Evolutionary conservation across 2,888 invertebrate genomes (phyloP).

Genomic region (Lycocerus yunnanus): DNA sequence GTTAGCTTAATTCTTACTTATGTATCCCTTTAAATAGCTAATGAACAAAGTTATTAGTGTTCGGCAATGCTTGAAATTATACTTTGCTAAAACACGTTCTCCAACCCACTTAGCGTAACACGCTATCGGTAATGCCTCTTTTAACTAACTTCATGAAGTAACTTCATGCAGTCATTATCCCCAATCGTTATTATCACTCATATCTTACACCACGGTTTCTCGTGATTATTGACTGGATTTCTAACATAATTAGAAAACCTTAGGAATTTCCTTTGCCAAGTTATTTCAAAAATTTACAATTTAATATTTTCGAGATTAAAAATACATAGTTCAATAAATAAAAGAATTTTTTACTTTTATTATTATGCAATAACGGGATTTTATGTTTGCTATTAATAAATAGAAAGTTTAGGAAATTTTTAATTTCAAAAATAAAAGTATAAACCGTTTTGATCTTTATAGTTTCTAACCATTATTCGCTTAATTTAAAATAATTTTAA

Average conservation of each 20-base stretch:
- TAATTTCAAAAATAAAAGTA: too few relatives aligned
- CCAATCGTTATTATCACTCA: constrained; percentile 20
- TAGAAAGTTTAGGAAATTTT: too few relatives aligned
- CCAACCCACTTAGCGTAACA: constrained; percentile 21
- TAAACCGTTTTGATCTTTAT: too few relatives aligned
- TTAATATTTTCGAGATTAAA: background rate
- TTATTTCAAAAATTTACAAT: background rate
- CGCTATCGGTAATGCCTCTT: constrained; percentile 33
- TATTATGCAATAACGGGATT: too few relatives aligned
- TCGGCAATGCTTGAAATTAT: constrained; percentile 27
- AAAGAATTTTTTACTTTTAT: background rate
- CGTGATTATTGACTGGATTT: constrained; percentile 5
- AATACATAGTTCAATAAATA: background rate
- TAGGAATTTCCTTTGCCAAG: background rate
- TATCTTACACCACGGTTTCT: constrained; percentile 15
- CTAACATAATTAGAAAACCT: background rate
- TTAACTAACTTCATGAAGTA: constrained; percentile 34
- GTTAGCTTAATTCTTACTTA: constrained; percentile 9
- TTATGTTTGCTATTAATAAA: too few relatives aligned
- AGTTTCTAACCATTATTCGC: too few relatives aligned
- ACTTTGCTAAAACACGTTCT: constrained; percentile 30
- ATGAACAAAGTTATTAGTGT: constrained; percentile 37
- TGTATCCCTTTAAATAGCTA: constrained; percentile 31
- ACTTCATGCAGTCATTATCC: constrained; percentile 27
- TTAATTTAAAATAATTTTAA: too few relatives aligned